Percentiles rank a stretch among this genome's conserved stretches.
Conservation (phyloP, 2,888 invertebrate genomes). For the Stenolophus ochropezus region DNA sequence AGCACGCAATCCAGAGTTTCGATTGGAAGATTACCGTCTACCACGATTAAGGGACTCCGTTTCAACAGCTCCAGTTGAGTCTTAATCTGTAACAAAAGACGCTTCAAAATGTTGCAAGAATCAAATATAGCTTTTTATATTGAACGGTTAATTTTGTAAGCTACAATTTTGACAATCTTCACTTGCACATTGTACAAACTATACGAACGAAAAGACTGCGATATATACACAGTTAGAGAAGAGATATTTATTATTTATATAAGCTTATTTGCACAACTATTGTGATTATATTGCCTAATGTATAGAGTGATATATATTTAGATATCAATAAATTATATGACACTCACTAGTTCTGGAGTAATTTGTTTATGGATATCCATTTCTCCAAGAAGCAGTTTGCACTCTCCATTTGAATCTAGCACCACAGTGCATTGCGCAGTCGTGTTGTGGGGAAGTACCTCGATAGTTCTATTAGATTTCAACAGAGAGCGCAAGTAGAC, state of each 20-base stretch:
- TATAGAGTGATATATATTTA: slow-evolving; percentile 36
- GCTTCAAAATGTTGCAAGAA: background rate
- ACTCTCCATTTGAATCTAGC: slow-evolving; percentile 85
- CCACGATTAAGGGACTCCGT: slow-evolving; percentile 82
- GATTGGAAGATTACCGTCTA: slow-evolving; percentile 89
- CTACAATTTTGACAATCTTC: slow-evolving; percentile 2
- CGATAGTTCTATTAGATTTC: slow-evolving; percentile 69
- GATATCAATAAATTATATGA: slow-evolving; percentile 42
- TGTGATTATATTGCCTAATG: slow-evolving; percentile 51
- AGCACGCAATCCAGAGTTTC: slow-evolving; percentile 80
- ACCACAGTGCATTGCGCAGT: slow-evolving; percentile 87
- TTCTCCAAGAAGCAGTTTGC: slow-evolving; percentile 87
- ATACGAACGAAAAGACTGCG: slow-evolving; percentile 50
- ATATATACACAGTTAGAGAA: slow-evolving; percentile 16
- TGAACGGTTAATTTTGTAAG: slow-evolving; percentile 10
- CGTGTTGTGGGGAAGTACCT: slow-evolving; percentile 69
- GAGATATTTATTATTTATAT: slow-evolving; percentile 23
- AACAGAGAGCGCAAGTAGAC: slow-evolving; percentile 70
- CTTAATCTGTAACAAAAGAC: slow-evolving; percentile 74
- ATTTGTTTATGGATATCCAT: slow-evolving; percentile 87
- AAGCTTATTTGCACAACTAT: slow-evolving; percentile 49
- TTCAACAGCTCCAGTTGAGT: slow-evolving; percentile 77
- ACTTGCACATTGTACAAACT: slow-evolving; percentile 42
- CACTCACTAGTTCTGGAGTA: slow-evolving; percentile 78
- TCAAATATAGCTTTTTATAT: slow-evolving; percentile 3